Evolutionary conservation across 2,797 vertebrate genomes (phyloP), one percentile per base, ranked within the genome.

Genomic region (Fringilla coelebs): DNA sequence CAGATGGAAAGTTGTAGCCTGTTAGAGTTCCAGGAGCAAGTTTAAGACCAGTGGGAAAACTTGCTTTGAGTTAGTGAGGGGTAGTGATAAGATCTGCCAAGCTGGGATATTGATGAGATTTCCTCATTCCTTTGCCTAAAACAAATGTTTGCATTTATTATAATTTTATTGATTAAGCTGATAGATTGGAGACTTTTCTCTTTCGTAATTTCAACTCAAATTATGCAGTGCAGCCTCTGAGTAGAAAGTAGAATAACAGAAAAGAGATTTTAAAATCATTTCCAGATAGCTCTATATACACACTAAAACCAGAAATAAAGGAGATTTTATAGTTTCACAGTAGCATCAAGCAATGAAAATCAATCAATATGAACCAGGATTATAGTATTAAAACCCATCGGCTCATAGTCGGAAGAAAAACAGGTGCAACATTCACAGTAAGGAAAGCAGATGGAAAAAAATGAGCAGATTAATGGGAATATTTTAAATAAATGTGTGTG

Each of bases 111-210:
- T 19, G 46, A 32, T 75, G 62, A 93, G 63, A 73, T 74, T 91
- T 91, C 28, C 40, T 49, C 68, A 55, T 46, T 65, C 32, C 20
- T 80, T 63, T 90, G 31, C 14, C 58, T 83, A 46, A 84, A 83
- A n/a, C 38, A 83, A 90, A 81, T 88, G 43, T 92, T 95, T 92
- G n/a, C 43, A 75, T 96, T 93, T 96, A 55, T 83, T 92, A 88
- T 41, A 32, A 46, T 75, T 89, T 84, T 68, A 65, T 41, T 73
- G 88, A n/a, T 66, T 75, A 75, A 85, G 40, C 34, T 90, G 85
- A 71, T 87, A 92, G 85, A 80, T 24, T 66, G 13, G 49, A 92
- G 49, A 52, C 13, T 62, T 61, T 62, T 52, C 17, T 48, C 26
- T 61, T 79, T 48, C 38, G 60, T 73, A 38, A 62, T 95, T 94